These are phyloP conservation scores for Catharus fuscescens DNA, from an alignment of 2,113 vertebrate genomes.

Conservation along the genomic window DNA sequence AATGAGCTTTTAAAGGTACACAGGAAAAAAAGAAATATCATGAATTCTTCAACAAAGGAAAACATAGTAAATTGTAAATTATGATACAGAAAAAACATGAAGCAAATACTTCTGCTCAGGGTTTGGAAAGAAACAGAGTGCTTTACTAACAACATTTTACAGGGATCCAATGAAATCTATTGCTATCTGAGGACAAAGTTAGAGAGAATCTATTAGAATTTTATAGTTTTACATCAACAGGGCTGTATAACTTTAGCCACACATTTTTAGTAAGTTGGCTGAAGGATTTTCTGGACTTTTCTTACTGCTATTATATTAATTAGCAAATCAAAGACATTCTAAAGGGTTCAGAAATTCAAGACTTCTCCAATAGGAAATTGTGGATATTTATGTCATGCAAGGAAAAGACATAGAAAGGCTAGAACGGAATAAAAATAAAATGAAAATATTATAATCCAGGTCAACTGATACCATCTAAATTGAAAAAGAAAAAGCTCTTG, in stretches of 20 bases:
- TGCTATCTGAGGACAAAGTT: neutral
- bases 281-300: neutral
- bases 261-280: neutral
- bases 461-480: neutral
- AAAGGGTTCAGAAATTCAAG: neutral
- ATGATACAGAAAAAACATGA: neutral
- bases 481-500: accelerated
- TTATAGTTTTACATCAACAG: neutral
- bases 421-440: neutral
- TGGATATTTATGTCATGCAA: neutral
- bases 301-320: neutral
- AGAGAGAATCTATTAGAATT: neutral
- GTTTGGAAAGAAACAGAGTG: neutral
- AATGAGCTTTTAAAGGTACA: neutral
- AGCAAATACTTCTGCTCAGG: neutral
- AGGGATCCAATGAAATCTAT: neutral
- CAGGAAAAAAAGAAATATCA: neutral
- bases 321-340: neutral
- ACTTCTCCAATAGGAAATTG: neutral
- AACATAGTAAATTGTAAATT: neutral
- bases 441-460: neutral
- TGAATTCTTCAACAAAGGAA: neutral
- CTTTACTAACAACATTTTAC: neutral
- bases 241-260: neutral
- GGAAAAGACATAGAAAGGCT: neutral